Conservation (phyloP, 2,888 invertebrate species). For the Philhelius pedissequus region DNA sequence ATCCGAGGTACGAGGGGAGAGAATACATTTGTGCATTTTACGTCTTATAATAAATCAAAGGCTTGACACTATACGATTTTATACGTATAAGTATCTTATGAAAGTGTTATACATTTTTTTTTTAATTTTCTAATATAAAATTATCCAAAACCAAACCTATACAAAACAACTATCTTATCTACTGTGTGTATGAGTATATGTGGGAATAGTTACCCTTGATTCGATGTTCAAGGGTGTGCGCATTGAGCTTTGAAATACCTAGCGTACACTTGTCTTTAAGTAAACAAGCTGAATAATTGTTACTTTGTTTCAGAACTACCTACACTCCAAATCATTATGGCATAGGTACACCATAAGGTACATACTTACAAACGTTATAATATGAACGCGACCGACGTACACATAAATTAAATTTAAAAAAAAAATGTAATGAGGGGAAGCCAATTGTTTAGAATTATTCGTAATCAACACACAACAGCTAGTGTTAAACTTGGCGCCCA, state of each 20-base stretch:
- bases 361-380: too few relatives aligned
- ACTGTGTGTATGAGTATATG: background rate
- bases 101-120: background rate
- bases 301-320: slow-evolving; percentile 27
- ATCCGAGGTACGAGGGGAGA: background rate
- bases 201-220: slow-evolving; percentile 46
- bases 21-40: background rate
- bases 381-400: too few relatives aligned
- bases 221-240: slow-evolving; percentile 48
- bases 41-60: slow-evolving; percentile 1
- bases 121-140: too few relatives aligned
- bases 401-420: too few relatives aligned
- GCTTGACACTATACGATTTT: background rate
- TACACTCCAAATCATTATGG: slow-evolving; percentile 12
- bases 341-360: too few relatives aligned
- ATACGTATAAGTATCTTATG: too few relatives aligned
- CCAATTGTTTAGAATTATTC: too few relatives aligned
- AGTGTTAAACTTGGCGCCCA: too few relatives aligned
- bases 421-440: too few relatives aligned
- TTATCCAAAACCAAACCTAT: too few relatives aligned
- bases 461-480: too few relatives aligned
- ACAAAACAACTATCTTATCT: too few relatives aligned
- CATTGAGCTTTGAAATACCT: slow-evolving; percentile 46
- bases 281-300: slow-evolving; percentile 20
- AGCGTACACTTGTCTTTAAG: slow-evolving; percentile 24